A percentile compares a stretch with the other conserved stretches of the same genome.
Evolutionary conservation across 2,888 invertebrate genomes (phyloP).

Genomic region (Andricus curvator): DNA sequence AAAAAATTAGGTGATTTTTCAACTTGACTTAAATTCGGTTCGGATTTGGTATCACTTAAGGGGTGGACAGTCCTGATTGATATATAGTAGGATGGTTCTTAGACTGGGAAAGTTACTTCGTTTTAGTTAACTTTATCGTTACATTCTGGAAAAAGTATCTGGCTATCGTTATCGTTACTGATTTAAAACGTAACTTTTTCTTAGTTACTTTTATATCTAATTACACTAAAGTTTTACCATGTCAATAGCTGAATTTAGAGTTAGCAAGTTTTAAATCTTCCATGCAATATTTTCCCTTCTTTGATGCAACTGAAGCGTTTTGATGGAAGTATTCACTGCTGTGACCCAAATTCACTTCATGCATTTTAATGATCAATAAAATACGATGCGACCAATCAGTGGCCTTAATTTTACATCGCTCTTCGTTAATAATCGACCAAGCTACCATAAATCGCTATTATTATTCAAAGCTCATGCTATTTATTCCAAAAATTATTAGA

Average conservation of each 20-base stretch:
- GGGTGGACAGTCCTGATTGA: not conserved
- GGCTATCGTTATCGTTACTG: no score
- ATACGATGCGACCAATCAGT: not conserved
- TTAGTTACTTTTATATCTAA: no score
- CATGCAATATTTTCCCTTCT: no score
- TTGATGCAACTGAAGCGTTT: no score
- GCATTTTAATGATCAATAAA: constrained; percentile 5
- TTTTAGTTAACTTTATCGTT: no score
- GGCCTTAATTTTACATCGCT: not conserved
- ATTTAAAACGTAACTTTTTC: no score
- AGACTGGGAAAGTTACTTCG: no score
- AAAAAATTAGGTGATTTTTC: constrained; percentile 39
- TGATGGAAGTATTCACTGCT: not conserved
- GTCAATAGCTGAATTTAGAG: no score
- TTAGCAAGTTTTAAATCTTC: not conserved
- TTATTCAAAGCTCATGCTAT: not conserved
- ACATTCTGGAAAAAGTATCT: no score
- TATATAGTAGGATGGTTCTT: not conserved
- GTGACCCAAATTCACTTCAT: not conserved
- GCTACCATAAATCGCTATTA: not conserved
- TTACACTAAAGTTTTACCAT: no score
- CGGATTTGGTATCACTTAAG: not conserved
- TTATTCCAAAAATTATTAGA: not conserved
- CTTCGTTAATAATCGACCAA: not conserved
- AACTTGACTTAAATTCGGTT: not conserved